Evolutionary conservation across 2,797 vertebrate species (phyloP).

Genomic region (Eulemur albifrons): DNA sequence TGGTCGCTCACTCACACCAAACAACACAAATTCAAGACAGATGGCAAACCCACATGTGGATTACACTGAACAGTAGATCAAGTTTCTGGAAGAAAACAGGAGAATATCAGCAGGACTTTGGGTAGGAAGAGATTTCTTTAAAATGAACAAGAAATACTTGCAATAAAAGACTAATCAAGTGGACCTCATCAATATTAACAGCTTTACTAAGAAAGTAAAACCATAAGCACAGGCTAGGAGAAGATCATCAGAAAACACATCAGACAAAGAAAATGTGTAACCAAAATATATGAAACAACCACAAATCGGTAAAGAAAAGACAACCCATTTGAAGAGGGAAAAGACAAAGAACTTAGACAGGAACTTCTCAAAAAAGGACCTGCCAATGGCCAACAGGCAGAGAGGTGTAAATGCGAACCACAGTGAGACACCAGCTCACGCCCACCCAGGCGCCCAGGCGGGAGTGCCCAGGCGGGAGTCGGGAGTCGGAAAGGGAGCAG

Average conservation of each 20-base stretch:
- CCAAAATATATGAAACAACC: background rate
- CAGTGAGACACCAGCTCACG: fast-evolving
- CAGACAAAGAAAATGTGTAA: background rate
- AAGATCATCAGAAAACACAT: background rate
- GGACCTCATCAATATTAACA: background rate
- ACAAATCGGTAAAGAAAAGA: background rate
- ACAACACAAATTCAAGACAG: background rate
- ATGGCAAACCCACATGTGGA: background rate
- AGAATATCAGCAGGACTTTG: background rate
- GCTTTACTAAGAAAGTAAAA: background rate
- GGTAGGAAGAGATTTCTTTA: background rate
- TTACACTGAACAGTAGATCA: background rate
- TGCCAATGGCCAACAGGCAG: background rate
- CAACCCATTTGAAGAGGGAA: fast-evolving
- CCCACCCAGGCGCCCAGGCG: fast-evolving
- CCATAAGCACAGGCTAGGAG: background rate
- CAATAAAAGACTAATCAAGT: background rate
- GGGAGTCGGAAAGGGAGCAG: background rate
- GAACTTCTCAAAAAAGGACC: background rate
- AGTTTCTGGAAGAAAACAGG: background rate
- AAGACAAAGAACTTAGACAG: background rate
- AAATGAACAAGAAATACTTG: background rate
- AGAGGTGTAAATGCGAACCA: background rate
- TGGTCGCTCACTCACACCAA: background rate
- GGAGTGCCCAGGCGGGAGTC: too few relatives aligned